Base-by-base conservation (phyloP, 2,113 vertebrate species). In the Pseudolaguvia tuberculata region DNA sequence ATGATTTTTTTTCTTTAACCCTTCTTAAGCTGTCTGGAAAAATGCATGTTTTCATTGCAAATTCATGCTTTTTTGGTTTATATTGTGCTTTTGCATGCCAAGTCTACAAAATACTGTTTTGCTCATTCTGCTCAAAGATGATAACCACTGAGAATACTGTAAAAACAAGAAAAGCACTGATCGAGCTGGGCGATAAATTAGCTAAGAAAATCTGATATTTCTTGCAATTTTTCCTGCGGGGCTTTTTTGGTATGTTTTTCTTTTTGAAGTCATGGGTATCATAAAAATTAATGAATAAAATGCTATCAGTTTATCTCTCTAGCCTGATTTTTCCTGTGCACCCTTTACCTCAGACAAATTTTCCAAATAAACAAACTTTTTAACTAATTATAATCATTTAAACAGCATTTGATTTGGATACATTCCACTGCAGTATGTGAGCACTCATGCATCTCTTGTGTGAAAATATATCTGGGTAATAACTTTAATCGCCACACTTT, bases 1-100 rank as follows among this genome's bases (percentile, higher is more conserved):
- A 95, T 97, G 84, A 93, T 94, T 94, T 94, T 93, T 35, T 84
- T 92, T 92, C 89, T 96, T 97, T 98, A 98, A 98, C 95, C 93
- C 91, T 79, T 79, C 78, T 47, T 72, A 83, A 56, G 81, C 63
- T 82, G 53, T 73, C 68, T 73, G 18, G 55, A 8, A 45, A 63
- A 52, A 55, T 72, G 80, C 80, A 79, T 76, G 80, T 73, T 73
- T 77, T 80, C 75, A 67, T 56, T 71, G 65, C 73, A 71, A 67
- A 73, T 72, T 65, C 79, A 72, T 87, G 80, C 18, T 27, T 23
- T 84, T 78, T 84, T 75, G 80, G 66, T 85, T 85, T 91, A 74
- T 78, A 83, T 25, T 48, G 48, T 25, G 1, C 75, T 87, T 81
- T 84, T 79, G 81, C 84, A 87, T 85, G 83, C 86, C 84, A 35